phyloP scores from a whole-genome alignment of 2,113 vertebrate species.

The Oxyura jamaicensis region DNA sequence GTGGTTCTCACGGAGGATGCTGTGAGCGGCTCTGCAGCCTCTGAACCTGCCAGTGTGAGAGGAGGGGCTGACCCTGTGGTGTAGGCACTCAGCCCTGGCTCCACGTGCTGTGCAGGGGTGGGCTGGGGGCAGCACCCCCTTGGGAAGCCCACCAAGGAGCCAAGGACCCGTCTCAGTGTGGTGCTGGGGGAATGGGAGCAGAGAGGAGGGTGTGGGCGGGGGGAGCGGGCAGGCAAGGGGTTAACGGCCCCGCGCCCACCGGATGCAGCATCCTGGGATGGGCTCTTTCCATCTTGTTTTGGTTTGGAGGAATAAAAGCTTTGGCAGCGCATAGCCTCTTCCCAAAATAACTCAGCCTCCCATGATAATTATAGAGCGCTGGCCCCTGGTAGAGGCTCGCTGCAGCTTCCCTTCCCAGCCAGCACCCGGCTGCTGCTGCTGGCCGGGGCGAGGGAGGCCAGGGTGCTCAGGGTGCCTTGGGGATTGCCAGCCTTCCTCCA shows the following conservation, averaged over 20 bases:
- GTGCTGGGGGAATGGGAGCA: accelerated
- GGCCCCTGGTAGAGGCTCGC: not conserved
- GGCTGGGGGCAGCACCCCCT: not conserved
- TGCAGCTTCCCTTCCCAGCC: conserved; percentile 16
- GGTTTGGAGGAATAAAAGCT: conserved; percentile 77
- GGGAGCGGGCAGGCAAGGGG: not conserved
- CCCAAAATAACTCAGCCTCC: conserved; percentile 78
- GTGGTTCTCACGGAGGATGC: not conserved
- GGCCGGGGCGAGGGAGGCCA: accelerated
- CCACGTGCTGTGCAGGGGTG: too few species aligned
- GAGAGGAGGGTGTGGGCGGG: too few species aligned
- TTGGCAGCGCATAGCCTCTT: conserved; percentile 64
- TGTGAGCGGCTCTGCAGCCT: not conserved
- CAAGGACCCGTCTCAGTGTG: accelerated
- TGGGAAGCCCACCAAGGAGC: accelerated
- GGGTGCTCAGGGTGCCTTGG: not conserved
- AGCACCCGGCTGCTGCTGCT: not conserved
- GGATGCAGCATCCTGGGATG: conserved; percentile 60
- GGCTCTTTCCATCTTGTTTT: conserved; percentile 74
- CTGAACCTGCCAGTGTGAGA: not conserved
- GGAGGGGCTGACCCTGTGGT: not conserved
- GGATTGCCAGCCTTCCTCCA: not conserved
- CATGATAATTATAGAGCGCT: conserved; percentile 73
- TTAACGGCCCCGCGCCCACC: conserved; percentile 8
- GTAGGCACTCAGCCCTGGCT: not conserved